Percentiles rank a stretch among this genome's conserved stretches.
Conservation (phyloP, 2,888 invertebrate species). For the Caenorhabditis becei region DNA sequence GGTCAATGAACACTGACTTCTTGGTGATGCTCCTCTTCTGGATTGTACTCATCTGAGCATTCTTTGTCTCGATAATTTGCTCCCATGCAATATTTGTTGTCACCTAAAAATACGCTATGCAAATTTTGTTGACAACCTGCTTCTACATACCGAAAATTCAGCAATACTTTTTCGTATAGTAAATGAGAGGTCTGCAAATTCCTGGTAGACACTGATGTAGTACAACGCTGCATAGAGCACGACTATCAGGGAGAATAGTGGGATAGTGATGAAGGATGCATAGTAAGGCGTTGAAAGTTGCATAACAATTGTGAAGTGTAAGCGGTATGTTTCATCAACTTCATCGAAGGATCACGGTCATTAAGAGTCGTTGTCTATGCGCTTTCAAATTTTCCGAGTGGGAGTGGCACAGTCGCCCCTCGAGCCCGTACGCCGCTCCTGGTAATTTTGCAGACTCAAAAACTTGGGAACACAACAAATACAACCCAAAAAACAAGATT, state of each 20-base stretch:
- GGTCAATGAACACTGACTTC: conserved; percentile 35
- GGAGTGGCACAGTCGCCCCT: too few relatives aligned
- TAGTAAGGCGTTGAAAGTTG: conserved; percentile 20
- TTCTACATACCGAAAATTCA: conserved; percentile 33
- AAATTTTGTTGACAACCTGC: not conserved
- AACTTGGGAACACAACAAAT: too few relatives aligned
- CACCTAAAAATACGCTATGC: not conserved
- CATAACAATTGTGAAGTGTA: conserved; percentile 25
- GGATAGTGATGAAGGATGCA: conserved; percentile 23
- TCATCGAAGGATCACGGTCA: conserved; percentile 9
- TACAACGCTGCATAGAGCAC: conserved; percentile 32
- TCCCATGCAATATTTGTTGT: conserved; percentile 54
- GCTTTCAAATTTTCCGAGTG: conserved; percentile 25
- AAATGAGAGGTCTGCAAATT: conserved; percentile 20
- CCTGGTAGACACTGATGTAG: conserved; percentile 38
- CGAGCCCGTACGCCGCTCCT: too few relatives aligned
- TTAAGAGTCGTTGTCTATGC: conserved; percentile 19
- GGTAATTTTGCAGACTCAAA: too few relatives aligned
- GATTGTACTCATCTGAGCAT: not conserved
- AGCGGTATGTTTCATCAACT: conserved; percentile 8
- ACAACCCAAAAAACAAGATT: too few relatives aligned
- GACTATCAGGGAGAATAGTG: conserved; percentile 31
- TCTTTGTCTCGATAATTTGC: conserved; percentile 23
- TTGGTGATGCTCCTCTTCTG: conserved; percentile 36
- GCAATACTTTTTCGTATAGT: conserved; percentile 11